phyloP scores from a whole-genome alignment of 2,797 vertebrate genomes.

The Thaleichthys pacificus region DNA sequence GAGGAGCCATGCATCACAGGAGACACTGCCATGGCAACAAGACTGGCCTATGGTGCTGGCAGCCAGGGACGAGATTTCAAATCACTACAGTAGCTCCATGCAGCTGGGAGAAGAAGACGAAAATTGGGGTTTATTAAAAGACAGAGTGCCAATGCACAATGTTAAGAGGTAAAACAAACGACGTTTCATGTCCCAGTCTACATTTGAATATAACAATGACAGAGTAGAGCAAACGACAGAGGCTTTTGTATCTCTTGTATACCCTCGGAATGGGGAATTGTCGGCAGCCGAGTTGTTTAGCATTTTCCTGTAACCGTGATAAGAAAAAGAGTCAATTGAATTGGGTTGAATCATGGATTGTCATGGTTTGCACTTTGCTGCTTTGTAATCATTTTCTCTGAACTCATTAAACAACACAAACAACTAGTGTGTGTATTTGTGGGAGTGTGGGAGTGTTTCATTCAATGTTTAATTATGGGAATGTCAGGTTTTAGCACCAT shows the following conservation, averaged over 20 bases:
- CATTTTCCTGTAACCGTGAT: not conserved
- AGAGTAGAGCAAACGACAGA: not conserved
- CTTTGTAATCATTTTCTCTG: not conserved
- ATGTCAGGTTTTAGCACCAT: not conserved
- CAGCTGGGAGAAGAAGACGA: constrained; percentile 18
- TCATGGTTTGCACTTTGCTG: not conserved
- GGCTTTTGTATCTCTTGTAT: not conserved
- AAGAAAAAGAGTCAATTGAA: not conserved
- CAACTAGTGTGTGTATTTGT: not conserved
- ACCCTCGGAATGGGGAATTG: not conserved
- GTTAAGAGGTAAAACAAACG: not conserved
- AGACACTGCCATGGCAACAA: constrained; percentile 69
- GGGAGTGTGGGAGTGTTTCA: not conserved
- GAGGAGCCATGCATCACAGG: constrained; percentile 53
- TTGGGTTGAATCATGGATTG: not conserved
- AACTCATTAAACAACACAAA: constrained; percentile 1
- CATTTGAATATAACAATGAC: not conserved
- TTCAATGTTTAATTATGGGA: not conserved
- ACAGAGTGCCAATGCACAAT: constrained; percentile 11
- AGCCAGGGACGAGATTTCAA: constrained; percentile 45
- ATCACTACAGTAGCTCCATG: constrained; percentile 35
- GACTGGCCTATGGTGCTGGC: constrained; percentile 48
- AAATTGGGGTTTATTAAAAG: constrained; percentile 35
- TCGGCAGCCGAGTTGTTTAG: not conserved
- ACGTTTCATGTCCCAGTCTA: not conserved